phyloP scores from a whole-genome alignment of 1,140 invertebrate species.

The Ips typographus region DNA sequence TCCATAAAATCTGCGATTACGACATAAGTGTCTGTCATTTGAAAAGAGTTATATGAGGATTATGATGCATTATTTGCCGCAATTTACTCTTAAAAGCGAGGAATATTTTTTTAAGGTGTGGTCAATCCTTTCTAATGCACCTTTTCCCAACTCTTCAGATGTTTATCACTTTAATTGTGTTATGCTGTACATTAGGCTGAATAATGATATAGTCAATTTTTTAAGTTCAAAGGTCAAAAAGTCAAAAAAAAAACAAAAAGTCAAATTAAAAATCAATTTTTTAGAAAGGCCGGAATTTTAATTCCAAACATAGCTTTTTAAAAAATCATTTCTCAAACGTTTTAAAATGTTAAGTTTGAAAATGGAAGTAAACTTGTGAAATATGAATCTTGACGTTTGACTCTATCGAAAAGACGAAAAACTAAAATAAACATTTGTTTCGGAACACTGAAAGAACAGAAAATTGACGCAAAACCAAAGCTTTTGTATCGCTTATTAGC shows the following conservation, averaged over 20 bases:
- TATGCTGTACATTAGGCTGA: neutral
- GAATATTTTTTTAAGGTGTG: neutral
- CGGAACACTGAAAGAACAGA: no score
- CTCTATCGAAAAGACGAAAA: no score
- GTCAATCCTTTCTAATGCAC: neutral
- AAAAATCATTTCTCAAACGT: neutral
- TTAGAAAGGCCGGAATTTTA: neutral
- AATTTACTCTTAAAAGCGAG: neutral
- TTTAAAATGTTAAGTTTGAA: no score
- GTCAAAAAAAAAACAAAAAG: neutral
- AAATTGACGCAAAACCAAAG: no score
- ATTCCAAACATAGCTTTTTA: neutral
- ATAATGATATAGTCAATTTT: neutral
- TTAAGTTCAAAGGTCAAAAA: neutral
- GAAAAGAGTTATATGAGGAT: neutral
- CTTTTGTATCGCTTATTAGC: no score
- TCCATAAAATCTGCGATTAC: neutral
- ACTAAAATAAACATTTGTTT: no score
- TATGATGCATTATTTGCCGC: neutral
- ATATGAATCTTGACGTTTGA: no score
- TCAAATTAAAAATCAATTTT: neutral
- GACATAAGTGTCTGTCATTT: neutral
- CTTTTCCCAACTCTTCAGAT: neutral
- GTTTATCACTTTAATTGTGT: conserved; percentile 2
- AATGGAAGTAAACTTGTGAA: no score